Evolutionary conservation across 2,113 vertebrate species (phyloP).

Genomic region (Lepus europaeus): DNA sequence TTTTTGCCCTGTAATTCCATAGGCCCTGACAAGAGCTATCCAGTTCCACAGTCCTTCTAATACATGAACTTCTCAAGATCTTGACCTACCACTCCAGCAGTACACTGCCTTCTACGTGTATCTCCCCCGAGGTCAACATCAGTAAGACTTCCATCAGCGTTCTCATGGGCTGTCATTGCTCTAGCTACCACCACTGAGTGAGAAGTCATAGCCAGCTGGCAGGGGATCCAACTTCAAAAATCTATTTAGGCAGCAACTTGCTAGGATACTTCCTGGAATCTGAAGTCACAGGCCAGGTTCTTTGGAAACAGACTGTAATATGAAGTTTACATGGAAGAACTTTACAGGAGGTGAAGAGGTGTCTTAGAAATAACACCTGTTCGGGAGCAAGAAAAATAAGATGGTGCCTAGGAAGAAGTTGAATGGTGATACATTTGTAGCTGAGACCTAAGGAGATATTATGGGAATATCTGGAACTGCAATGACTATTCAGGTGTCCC

Average conservation of each 20-base stretch:
- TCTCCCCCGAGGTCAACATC: conserved; percentile 1
- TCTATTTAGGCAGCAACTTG: background rate
- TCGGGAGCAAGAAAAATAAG: background rate
- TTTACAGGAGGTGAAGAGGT: background rate
- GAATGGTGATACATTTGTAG: background rate
- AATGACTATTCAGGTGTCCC: background rate
- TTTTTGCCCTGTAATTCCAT: background rate
- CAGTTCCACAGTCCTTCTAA: background rate
- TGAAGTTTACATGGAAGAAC: background rate
- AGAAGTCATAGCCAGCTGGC: background rate
- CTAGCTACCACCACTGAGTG: background rate
- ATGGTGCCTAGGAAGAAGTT: background rate
- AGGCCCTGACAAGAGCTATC: background rate
- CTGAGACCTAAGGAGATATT: background rate
- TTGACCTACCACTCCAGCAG: background rate
- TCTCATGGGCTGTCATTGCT: background rate
- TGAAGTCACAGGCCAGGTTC: background rate
- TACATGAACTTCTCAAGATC: background rate
- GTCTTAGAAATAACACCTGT: background rate
- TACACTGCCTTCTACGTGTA: background rate
- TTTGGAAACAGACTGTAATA: background rate
- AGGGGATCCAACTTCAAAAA: background rate
- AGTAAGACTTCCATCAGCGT: background rate
- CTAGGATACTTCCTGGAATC: background rate
- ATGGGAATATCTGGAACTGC: background rate